A percentile compares a stretch with the other conserved stretches of the same genome.
Evolutionary conservation across 2,797 vertebrate genomes (phyloP).

Genomic region (Urosaurus nigricauda): DNA sequence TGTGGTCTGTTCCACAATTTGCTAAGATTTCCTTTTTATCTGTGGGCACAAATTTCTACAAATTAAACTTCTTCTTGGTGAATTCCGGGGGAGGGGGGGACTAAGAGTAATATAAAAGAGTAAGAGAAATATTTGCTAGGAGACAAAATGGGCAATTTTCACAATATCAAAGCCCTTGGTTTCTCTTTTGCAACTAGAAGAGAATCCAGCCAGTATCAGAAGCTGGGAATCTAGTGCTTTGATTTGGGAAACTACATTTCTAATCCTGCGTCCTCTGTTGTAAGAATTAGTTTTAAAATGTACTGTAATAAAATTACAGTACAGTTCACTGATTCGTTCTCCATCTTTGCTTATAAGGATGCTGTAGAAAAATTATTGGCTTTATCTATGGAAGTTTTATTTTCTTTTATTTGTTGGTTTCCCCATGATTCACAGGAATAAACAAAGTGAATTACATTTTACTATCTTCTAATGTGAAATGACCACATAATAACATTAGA

Average conservation of each 20-base stretch:
- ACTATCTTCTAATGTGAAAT: neutral
- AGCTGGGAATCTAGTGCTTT: neutral
- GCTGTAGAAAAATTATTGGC: neutral
- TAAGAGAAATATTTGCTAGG: neutral
- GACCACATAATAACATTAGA: neutral
- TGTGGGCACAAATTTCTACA: too few species aligned
- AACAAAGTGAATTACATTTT: neutral
- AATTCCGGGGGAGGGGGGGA: too few species aligned
- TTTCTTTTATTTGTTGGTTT: neutral
- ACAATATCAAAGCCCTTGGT: neutral
- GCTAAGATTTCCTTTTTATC: neutral
- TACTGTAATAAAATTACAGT: neutral
- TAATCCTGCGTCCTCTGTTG: neutral
- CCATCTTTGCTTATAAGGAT: neutral
- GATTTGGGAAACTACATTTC: neutral
- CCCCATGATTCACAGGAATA: neutral
- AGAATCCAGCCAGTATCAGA: neutral
- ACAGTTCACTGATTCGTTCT: neutral
- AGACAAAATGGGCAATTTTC: neutral
- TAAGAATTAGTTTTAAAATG: neutral
- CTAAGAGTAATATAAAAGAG: too few species aligned
- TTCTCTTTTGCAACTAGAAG: neutral
- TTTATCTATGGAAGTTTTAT: neutral
- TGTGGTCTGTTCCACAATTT: neutral
- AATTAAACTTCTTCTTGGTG: neutral